Conservation (phyloP, 2,888 invertebrate species). For the Drosophila austrosaltans region DNA sequence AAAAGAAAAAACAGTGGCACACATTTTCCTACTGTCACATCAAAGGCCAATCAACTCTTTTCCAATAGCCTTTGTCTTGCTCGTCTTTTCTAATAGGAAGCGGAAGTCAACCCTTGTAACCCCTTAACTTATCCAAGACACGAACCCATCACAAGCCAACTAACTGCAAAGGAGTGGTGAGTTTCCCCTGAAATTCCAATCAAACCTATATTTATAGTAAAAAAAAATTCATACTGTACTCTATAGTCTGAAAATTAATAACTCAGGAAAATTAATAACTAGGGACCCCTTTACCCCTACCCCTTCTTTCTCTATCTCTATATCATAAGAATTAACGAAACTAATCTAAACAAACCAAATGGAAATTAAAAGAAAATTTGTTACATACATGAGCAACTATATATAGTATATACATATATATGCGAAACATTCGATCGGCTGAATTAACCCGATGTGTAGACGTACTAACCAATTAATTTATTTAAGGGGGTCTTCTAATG, state of each 20-base stretch:
- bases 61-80: slow-evolving; percentile 34
- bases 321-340: too few relatives aligned
- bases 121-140: slow-evolving; percentile 43
- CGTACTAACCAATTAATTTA: too few relatives aligned
- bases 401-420: too few relatives aligned
- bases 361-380: too few relatives aligned
- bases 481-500: too few relatives aligned
- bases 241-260: not conserved
- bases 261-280: too few relatives aligned
- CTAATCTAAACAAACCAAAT: too few relatives aligned
- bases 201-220: slow-evolving; percentile 5
- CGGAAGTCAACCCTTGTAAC: slow-evolving; percentile 67
- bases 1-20: slow-evolving; percentile 58
- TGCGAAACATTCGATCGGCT: too few relatives aligned
- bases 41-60: slow-evolving; percentile 76
- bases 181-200: slow-evolving; percentile 35
- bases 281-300: too few relatives aligned
- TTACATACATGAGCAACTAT: too few relatives aligned
- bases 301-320: too few relatives aligned
- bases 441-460: too few relatives aligned
- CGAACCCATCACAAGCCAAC: slow-evolving; percentile 27
- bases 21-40: slow-evolving; percentile 67
- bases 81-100: slow-evolving; percentile 58
- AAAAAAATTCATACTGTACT: not conserved
- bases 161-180: slow-evolving; percentile 32